Base-by-base conservation (phyloP, 2,113 vertebrate genomes). In the Donacobius atricapilla region DNA sequence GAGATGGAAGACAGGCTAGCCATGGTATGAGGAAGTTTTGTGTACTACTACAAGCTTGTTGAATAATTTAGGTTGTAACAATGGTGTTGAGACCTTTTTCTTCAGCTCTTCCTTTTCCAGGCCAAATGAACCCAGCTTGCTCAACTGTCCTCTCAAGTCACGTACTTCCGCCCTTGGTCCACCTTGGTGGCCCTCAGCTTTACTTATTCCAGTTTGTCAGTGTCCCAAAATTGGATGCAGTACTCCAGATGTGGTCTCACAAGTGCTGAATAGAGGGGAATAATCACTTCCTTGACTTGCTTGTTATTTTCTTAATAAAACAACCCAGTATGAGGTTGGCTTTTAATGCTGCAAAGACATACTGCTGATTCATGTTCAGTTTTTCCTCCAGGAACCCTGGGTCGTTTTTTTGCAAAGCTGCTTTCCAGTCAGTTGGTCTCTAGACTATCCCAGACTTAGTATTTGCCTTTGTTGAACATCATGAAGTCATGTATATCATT, bases 261-360 rank as follows among this genome's bases (percentile, higher is more conserved):
- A 93, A 93, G 68, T 86, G 89, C 76, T 95, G 94, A 97, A 94
- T 56, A 93, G 91, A 94, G 93, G 21, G 64, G 51, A 93, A 90
- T 87, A 96, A 94, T 93, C 33, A 86, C 47, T 96, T 95, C 95
- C 92, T 95, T 89, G 79, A 90, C 76, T 96, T 92, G 51, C 88
- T 92, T 50, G 54, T 23, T 93, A 77, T 93, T 93, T 95, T 97
- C 80, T 94, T 95, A 95, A 94, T 97, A 96, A 96, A 94, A 71
- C 83, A 93, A 53, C 92, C 63, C 95, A 94, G 95, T 96, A 85
- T 93, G 93, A 92, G 76, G 79, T 54, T 94, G 72, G 79, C 44
- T 95, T 94, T 93, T 88, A 95, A 83, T 1, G 16, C 66, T 93
- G 87, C 79, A 81, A 83, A 93, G 51, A 40, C 0, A 2, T 51